These are phyloP conservation scores for Leucozona laternaria DNA, from an alignment of 2,888 invertebrate species.

Conservation along the genomic window DNA sequence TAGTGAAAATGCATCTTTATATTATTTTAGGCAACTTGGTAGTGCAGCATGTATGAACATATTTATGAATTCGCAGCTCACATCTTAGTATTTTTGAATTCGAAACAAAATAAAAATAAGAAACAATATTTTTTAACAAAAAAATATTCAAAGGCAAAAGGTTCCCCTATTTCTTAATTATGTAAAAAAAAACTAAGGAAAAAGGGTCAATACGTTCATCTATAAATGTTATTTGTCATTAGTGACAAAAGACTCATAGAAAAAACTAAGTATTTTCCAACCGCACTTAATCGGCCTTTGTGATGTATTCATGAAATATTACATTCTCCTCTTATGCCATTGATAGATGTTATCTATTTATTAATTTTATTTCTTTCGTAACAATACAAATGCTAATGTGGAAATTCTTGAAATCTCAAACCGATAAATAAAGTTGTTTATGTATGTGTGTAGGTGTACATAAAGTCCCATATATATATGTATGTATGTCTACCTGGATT, in stretches of 20 bases:
- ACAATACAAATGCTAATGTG: conserved; percentile 28
- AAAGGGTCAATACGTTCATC: background rate
- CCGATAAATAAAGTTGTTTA: background rate
- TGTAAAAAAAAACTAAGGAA: background rate
- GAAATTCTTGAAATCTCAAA: background rate
- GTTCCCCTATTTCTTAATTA: background rate
- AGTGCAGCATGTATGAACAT: no score
- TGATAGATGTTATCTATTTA: background rate
- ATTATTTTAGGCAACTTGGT: no score
- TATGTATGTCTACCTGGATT: background rate
- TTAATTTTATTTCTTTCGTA: conserved; percentile 13
- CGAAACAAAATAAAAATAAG: no score
- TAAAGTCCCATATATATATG: no score
- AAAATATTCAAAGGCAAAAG: no score
- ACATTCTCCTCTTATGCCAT: background rate
- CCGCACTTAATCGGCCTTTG: background rate
- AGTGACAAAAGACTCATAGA: background rate
- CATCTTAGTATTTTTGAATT: no score
- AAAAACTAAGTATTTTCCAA: background rate
- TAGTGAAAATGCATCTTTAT: no score
- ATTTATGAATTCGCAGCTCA: no score
- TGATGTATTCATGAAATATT: background rate
- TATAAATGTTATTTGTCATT: background rate
- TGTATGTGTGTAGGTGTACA: background rate
- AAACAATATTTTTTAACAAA: no score